Percentiles rank a stretch among this genome's conserved stretches.
Evolutionary conservation across 2,113 vertebrate genomes (phyloP).

Genomic region (Archocentrus centrarchus): DNA sequence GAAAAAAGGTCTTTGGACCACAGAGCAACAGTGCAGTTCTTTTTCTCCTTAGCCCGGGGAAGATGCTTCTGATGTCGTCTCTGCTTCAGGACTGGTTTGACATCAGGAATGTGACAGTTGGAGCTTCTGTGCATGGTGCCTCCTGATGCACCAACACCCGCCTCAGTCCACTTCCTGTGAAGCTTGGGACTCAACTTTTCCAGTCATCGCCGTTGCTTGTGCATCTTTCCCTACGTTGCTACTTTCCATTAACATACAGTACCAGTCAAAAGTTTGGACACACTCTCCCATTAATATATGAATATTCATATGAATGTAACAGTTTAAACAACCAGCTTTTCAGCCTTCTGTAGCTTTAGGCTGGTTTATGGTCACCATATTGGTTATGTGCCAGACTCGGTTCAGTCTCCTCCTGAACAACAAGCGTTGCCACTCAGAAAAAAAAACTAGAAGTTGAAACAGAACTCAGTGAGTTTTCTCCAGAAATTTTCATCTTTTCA

Average conservation of each 20-base stretch:
- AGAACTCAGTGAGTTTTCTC: too few species aligned
- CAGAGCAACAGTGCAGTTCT: background rate
- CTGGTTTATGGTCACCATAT: too few species aligned
- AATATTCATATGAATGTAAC: too few species aligned
- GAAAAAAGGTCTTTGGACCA: background rate
- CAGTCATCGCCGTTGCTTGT: background rate
- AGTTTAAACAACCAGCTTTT: too few species aligned
- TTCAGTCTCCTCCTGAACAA: too few species aligned
- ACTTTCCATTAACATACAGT: background rate
- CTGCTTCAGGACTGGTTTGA: background rate
- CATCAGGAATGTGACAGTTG: background rate
- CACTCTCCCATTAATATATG: too few species aligned
- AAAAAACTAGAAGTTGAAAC: too few species aligned
- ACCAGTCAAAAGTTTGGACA: too few species aligned
- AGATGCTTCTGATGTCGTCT: background rate
- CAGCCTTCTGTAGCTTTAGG: too few species aligned
- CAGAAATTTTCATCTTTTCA: too few species aligned
- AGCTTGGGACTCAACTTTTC: background rate
- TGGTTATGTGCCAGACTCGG: too few species aligned
- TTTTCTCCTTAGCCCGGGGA: background rate
- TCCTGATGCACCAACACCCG: background rate
- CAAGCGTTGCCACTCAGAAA: too few species aligned
- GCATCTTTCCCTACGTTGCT: background rate
- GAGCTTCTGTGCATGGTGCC: background rate
- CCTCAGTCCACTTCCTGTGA: background rate